Evolutionary conservation across 2,888 invertebrate species (phyloP).

Genomic region (Agrochola lota): DNA sequence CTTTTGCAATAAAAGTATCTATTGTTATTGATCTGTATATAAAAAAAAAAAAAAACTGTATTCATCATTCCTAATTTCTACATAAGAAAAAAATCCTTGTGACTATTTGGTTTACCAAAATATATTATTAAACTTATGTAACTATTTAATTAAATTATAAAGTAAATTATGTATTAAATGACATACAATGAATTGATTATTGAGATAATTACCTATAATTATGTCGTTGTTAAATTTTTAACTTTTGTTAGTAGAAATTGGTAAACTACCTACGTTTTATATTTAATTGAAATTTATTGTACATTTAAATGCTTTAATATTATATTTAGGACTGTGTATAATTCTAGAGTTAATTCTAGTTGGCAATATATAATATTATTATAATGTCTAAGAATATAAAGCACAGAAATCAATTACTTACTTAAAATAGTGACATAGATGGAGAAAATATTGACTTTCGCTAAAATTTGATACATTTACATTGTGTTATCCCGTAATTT

Average conservation of each 20-base stretch:
- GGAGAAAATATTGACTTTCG: constrained; percentile 37
- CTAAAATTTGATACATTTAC: constrained; percentile 57
- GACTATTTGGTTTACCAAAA: constrained; percentile 37
- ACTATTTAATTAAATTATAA: constrained; percentile 31
- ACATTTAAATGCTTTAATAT: constrained; percentile 65
- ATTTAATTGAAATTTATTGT: constrained; percentile 42
- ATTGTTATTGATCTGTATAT: neutral
- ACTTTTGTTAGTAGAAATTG: constrained; percentile 52
- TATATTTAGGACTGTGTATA: constrained; percentile 53
- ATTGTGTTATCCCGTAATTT: constrained; percentile 32
- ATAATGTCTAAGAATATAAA: constrained; percentile 40
- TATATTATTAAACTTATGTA: constrained; percentile 16
- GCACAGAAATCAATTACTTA: constrained; percentile 62
- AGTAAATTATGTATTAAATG: constrained; percentile 35
- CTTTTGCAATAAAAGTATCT: constrained; percentile 10
- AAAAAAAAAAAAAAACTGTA: neutral
- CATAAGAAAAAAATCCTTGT: constrained; percentile 19
- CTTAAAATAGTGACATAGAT: constrained; percentile 26
- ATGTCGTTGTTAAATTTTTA: constrained; percentile 56
- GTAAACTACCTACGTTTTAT: constrained; percentile 46
- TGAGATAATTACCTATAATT: constrained; percentile 41
- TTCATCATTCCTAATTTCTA: constrained; percentile 15
- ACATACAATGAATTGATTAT: constrained; percentile 60
- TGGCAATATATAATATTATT: constrained; percentile 33
- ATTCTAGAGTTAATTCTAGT: constrained; percentile 54